Conservation (phyloP, 37 sponge, comb jelly and placozoan genomes). For the Amphimedon queenslandica region DNA sequence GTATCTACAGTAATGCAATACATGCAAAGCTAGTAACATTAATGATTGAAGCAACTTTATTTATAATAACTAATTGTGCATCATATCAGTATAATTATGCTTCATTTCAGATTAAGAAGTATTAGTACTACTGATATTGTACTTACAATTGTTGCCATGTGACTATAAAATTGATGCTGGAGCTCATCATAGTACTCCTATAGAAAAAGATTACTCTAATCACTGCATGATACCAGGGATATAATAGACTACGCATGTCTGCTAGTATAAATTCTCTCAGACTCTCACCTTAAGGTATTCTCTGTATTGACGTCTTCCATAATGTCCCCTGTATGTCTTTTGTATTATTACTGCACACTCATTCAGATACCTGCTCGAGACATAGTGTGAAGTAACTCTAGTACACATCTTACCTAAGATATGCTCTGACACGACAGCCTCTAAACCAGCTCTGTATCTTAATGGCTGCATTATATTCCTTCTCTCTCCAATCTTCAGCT, state of each 20-base stretch:
- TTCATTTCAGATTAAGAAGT: too few relatives aligned
- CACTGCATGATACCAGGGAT: too few relatives aligned
- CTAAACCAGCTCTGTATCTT: conserved; percentile 72
- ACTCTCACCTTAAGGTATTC: conserved; percentile 19
- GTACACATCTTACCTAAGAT: conserved; percentile 25
- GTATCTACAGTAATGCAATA: conserved; percentile 17
- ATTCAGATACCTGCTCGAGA: conserved; percentile 16
- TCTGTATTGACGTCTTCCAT: conserved; percentile 28
- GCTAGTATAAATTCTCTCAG: not conserved
- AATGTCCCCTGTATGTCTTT: conserved; percentile 33
- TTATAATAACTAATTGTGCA: too few relatives aligned
- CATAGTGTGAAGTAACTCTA: not conserved
- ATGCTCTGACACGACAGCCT: conserved; percentile 55
- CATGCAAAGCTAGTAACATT: too few relatives aligned
- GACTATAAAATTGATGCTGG: not conserved
- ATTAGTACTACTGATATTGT: too few relatives aligned
- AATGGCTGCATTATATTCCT: conserved; percentile 53
- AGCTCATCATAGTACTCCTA: not conserved
- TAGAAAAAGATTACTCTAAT: not conserved
- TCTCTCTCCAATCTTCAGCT: conserved; percentile 21
- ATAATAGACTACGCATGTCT: too few relatives aligned
- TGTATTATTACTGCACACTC: conserved; percentile 50
- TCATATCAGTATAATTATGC: too few relatives aligned
- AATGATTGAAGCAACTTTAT: too few relatives aligned
- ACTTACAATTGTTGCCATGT: conserved; percentile 5